Evolutionary conservation across 1,140 invertebrate genomes (phyloP), one percentile per base, ranked within the genome.

Genomic region (Conus ventricosus): DNA sequence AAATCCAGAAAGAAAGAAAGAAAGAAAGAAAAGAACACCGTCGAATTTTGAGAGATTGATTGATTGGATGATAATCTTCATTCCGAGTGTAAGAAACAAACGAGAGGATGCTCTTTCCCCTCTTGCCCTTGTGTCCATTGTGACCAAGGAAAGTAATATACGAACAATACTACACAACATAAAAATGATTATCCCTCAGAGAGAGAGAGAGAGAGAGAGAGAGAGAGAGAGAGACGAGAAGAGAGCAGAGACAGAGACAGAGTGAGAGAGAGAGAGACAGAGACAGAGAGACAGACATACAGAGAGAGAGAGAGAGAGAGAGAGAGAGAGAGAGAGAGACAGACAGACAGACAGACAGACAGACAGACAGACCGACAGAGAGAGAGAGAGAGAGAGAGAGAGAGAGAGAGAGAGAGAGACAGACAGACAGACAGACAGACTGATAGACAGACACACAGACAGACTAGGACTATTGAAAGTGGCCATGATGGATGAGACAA

Each of bases 211-310:
- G 76, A 80, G 76, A 80, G 25, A 51, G 27, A 80, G n/a, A 76
- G 71, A 76, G 71, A 76, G 71, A 76, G 71, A 76, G 71, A 76
- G 71, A 76, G 71, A n/a, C n/a, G n/a, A n/a, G n/a, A n/a, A n/a
- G n/a, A n/a, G n/a, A n/a, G n/a, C n/a, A 76, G 71, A 76, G 71
- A 76, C 4, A 76, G 71, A 76, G 71, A 76, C 4, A 76, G n/a
- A n/a, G n/a, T 1, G n/a, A 51, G 39, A 11, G 39, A 11, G 39
- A 11, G 39, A 11, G 76, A 39, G 76, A 80, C 7, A 80, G 76
- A 81, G 80, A 81, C 0, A 54, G 80, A 54, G 51, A 81, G 80
- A 20, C 17, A 20, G 25, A 25, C 5, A 54, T 53, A 81, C 10
- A 78, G n/a, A n/a, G 5, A 39, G 27, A 27, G 4, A 78, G 76